Evolutionary conservation across 2,797 vertebrate genomes (phyloP).

Genomic region (Aeoliscus strigatus): DNA sequence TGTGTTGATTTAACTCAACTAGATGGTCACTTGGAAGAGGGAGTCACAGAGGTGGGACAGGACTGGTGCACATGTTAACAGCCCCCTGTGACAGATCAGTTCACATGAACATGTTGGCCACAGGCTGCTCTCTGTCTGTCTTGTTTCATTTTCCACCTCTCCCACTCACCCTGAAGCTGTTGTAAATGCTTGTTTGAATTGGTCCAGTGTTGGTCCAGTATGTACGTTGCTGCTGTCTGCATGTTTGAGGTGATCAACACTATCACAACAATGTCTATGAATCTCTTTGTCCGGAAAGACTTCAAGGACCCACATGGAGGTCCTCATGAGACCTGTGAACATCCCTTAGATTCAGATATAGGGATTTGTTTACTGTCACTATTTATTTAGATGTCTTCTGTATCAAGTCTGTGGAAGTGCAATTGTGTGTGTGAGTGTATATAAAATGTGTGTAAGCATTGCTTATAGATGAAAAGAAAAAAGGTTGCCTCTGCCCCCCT

Average conservation of each 20-base stretch:
- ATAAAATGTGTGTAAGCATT: no score
- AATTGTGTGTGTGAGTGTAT: no score
- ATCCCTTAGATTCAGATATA: background rate
- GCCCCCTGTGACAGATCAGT: conserved; percentile 49
- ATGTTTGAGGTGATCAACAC: conserved; percentile 13
- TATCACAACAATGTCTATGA: no score
- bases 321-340: background rate
- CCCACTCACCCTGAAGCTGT: conserved; percentile 26
- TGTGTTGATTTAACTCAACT: conserved; percentile 30
- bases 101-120: conserved; percentile 38
- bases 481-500: no score
- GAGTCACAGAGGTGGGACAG: conserved; percentile 30
- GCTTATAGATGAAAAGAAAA: no score
- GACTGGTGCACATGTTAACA: conserved; percentile 49
- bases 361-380: background rate
- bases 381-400: no score
- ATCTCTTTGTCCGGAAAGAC: conserved; percentile 6
- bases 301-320: background rate
- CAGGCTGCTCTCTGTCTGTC: conserved; percentile 41
- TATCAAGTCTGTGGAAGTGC: no score
- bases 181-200: conserved; percentile 28
- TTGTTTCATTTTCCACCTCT: conserved; percentile 28
- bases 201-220: conserved; percentile 20
- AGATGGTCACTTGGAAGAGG: conserved; percentile 28
- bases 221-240: conserved; percentile 14